Base-by-base conservation (phyloP, 2,888 invertebrate species). In the Cartodere bifasciata region DNA sequence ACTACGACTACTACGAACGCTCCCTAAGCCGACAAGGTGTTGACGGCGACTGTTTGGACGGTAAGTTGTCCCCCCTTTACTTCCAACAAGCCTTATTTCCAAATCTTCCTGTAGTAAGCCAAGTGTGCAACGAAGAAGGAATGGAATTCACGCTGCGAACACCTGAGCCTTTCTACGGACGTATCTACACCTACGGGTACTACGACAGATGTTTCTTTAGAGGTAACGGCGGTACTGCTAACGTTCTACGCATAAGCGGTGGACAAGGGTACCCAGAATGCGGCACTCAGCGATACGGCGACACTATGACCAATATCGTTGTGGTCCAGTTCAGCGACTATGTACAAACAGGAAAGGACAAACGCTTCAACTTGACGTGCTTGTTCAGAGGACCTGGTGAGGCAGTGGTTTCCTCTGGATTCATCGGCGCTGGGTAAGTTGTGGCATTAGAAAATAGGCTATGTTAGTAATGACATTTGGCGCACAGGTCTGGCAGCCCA, bases 191-290 rank as follows among this genome's bases (percentile, higher is more conserved):
- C 0, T 86, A 90, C 49, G 88, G 88, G 2, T 88, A 79, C 58
- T 91, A 90, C 54, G 88, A 90, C 52, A 63, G 71, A 65, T 91
- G 90, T 52, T 90, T 87, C 68, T 86, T 86, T 69, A 72, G 88
- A 33, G 90, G 90, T 6, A 87, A 85, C 48, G 90, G 90, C 4
- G 87, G 85, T 6, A 80, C 78, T 0, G 71, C 74, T 2, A 87
- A 87, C 47, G 83, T 82, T 2, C 60, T 91, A 10, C 68, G 86
- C 34, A 87, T 91, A 33, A 83, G 85, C 46, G 87, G 88, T 10
- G 79, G 85, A 2, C 85, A 86, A 56, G 88, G 88, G n/a, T 88
- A 87, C 58, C 90, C 90, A 1, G 86, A 90, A 59, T 90, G 90
- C 59, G 90, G 90, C 25, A 90, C 90, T 2, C 84, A 86, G 53